Conservation (phyloP, 2,888 invertebrate species). For the Xestia xanthographa region DNA sequence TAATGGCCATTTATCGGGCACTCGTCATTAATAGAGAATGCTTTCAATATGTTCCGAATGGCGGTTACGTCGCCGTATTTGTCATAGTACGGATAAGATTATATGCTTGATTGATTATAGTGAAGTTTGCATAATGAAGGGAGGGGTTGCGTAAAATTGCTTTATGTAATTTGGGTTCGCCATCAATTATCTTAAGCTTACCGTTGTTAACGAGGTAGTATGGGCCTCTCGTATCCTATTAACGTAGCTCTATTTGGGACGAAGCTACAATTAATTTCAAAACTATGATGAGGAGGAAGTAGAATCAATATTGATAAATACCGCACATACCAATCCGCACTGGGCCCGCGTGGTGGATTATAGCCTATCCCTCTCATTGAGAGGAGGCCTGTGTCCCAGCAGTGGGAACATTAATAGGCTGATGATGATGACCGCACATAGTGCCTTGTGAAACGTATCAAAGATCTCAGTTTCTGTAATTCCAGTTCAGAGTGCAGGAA, state of each 20-base stretch:
- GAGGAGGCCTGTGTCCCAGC: no score
- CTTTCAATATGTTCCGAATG: constrained; percentile 59
- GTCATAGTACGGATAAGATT: constrained; percentile 68
- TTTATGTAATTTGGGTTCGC: constrained; percentile 50
- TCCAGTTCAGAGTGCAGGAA: background rate
- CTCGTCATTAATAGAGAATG: constrained; percentile 75
- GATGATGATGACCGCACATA: background rate
- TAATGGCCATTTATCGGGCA: constrained; percentile 75
- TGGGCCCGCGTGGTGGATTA: no score
- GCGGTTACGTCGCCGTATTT: constrained; percentile 64
- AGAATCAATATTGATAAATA: background rate
- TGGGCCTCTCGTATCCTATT: constrained; percentile 2
- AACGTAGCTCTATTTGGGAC: background rate
- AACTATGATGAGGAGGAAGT: no score
- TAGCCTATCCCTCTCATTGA: no score
- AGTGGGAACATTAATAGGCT: no score
- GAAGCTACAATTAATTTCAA: background rate
- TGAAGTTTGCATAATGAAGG: constrained; percentile 58
- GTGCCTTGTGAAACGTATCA: background rate
- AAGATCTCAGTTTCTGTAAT: background rate
- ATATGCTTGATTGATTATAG: constrained; percentile 65
- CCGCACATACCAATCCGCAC: no score
- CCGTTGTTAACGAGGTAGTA: constrained; percentile 1
- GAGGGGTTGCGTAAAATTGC: constrained; percentile 57
- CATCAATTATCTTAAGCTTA: constrained; percentile 33